These are phyloP conservation scores for Drosophila leontia DNA, from an alignment of 1,140 invertebrate species.

Conservation along the genomic window DNA sequence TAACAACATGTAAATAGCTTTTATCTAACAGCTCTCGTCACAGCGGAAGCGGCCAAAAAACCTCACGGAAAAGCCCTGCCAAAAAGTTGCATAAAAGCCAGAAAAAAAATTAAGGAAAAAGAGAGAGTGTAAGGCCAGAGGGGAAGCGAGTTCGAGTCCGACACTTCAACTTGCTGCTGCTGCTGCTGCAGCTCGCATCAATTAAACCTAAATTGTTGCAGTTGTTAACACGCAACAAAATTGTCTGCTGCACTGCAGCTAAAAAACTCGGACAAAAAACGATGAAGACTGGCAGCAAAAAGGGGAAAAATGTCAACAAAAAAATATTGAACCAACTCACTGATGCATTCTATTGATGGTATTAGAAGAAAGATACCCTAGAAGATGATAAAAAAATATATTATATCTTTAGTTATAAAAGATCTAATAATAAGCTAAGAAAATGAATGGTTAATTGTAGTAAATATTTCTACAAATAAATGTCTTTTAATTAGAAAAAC, in stretches of 20 bases:
- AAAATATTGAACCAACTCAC: constrained; percentile 24
- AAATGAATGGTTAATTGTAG: neutral
- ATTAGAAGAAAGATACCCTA: constrained; percentile 15
- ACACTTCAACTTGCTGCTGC: constrained; percentile 67
- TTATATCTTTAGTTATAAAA: neutral
- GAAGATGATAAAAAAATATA: too few species aligned
- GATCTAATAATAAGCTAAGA: too few species aligned
- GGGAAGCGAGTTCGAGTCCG: constrained; percentile 31
- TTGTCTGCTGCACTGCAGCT: constrained; percentile 79
- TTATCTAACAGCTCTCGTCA: constrained; percentile 83
- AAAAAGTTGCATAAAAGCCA: constrained; percentile 73
- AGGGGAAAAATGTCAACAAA: constrained; percentile 49
- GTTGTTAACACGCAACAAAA: constrained; percentile 84
- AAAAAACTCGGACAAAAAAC: constrained; percentile 53
- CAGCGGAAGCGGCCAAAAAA: constrained; percentile 64
- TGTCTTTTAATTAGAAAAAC: fast-evolving
- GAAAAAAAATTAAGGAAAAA: constrained; percentile 4
- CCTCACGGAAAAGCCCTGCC: constrained; percentile 45
- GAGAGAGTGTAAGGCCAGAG: neutral
- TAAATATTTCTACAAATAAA: too few species aligned
- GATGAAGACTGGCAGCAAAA: constrained; percentile 30
- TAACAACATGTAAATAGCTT: constrained; percentile 84
- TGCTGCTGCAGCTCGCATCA: constrained; percentile 71
- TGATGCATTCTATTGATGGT: neutral
- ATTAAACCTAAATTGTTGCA: constrained; percentile 84